These are phyloP conservation scores for Drosophila triauraria DNA, from an alignment of 1,140 invertebrate genomes.

Conservation along the genomic window DNA sequence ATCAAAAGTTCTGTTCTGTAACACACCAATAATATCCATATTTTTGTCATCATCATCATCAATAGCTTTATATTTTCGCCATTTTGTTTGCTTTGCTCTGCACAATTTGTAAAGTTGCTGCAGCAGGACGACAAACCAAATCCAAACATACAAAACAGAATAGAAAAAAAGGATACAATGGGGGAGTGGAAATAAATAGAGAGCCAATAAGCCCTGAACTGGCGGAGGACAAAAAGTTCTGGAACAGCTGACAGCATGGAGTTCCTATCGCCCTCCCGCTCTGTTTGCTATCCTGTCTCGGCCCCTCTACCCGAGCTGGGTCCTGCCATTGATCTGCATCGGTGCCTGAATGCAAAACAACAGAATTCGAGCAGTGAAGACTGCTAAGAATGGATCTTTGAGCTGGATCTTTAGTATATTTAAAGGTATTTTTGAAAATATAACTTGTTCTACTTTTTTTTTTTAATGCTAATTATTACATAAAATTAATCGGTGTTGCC, in stretches of 20 bases:
- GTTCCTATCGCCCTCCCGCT: background rate
- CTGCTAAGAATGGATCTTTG: background rate
- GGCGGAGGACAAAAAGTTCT: constrained; percentile 45
- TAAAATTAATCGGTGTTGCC: no score
- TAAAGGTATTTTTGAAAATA: background rate
- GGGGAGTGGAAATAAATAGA: constrained; percentile 49
- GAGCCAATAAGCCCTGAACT: constrained; percentile 37
- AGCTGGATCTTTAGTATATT: no score
- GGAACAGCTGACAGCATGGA: constrained; percentile 48
- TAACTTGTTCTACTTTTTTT: background rate
- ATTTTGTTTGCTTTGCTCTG: constrained; percentile 63
- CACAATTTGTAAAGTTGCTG: constrained; percentile 76
- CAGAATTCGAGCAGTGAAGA: constrained; percentile 18
- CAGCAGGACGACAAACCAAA: constrained; percentile 55
- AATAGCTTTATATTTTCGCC: constrained; percentile 63
- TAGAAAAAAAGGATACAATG: constrained; percentile 31
- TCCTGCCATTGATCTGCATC: constrained; percentile 73
- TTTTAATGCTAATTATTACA: no score
- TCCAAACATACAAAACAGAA: constrained; percentile 37
- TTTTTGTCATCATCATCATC: constrained; percentile 64
- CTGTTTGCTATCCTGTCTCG: constrained; percentile 18
- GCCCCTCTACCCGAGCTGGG: constrained; percentile 2
- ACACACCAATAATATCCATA: constrained; percentile 19
- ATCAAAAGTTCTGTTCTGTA: constrained; percentile 1
- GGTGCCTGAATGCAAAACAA: constrained; percentile 57